Percentiles rank a stretch among this genome's conserved stretches.
Conservation (phyloP, 2,888 invertebrate species). For the Cynaeus angustus region DNA sequence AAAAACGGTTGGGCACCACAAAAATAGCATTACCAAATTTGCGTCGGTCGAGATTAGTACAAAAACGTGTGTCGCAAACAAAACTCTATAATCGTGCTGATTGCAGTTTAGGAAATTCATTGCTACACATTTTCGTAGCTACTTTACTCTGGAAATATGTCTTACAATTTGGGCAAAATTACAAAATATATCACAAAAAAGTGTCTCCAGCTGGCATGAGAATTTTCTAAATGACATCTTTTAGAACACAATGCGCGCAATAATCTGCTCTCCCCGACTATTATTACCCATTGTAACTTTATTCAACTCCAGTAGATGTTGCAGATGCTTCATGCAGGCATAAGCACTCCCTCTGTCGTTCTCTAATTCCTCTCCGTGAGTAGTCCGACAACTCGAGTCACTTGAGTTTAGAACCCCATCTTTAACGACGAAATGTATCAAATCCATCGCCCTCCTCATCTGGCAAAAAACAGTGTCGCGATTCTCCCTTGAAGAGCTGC, state of each 20-base stretch:
- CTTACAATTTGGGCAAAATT: background rate
- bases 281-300: constrained; percentile 79
- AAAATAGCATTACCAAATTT: too few species aligned
- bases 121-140: too few species aligned
- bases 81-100: too few species aligned
- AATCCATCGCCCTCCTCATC: constrained; percentile 97
- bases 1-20: too few species aligned
- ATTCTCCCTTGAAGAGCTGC: constrained; percentile 93
- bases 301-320: constrained; percentile 90
- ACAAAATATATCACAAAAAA: constrained; percentile 3
- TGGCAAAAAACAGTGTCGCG: constrained; percentile 98
- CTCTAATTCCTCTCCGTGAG: constrained; percentile 78
- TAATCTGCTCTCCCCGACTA: constrained; percentile 6
- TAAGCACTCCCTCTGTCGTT: constrained; percentile 81
- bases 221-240: constrained; percentile 14
- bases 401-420: constrained; percentile 88
- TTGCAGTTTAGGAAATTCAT: too few species aligned
- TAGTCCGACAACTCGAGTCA: constrained; percentile 65
- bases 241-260: constrained; percentile 2
- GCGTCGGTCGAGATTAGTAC: too few species aligned
- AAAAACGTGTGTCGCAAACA: too few species aligned
- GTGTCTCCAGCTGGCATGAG: background rate
- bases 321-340: constrained; percentile 88
- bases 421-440: constrained; percentile 97
- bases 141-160: too few species aligned